Base-by-base conservation (phyloP, 2,797 vertebrate genomes). In the Macropodus opercularis region DNA sequence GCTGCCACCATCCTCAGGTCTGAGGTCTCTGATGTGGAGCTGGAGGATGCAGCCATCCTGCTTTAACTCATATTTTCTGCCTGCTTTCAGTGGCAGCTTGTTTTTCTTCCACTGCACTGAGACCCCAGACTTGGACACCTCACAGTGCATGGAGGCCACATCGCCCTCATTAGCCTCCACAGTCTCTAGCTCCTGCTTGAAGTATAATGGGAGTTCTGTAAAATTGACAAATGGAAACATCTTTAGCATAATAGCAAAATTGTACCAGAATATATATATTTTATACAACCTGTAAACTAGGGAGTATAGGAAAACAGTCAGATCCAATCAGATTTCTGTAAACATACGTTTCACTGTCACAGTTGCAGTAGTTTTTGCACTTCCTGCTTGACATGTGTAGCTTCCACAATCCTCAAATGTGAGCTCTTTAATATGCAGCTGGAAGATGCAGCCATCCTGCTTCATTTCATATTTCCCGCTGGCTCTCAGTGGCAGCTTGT, bases 101-200 rank as follows among this genome's bases (percentile, higher is more conserved):
- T 91, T 94, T 80, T 93, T 96, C 77, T 90, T 88, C 95, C 96
- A 97, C 4, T 83, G 76, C 0, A 83, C 77, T 2, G 89, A 65
- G 1, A 85, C 32, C 35, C 72, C 87, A 36, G 83, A 50, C 58
- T 86, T 93, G 43, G 94, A 95, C 50, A 95, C 68, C 79, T 95
- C 91, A 59, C 95, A 96, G 54, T 2, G 71, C 43, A 96, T 53
- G 13, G 85, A 72, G 9, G 85, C 87, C 1, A 73, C 82, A 18
- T 72, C 85, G 32, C 92, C 93, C 48, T 93, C 92, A 56, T 93
- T 91, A 8, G 82, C 65, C 50, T 94, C 91, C 6, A 88, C 46
- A 2, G n/a, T n/a, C n/a, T n/a, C n/a, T n/a, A n/a, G n/a, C n/a
- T n/a, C n/a, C n/a, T n/a, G n/a, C n/a, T n/a, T n/a, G n/a, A n/a